phyloP scores from a whole-genome alignment of 2,888 invertebrate species.

The Ashinkailepas kermadecensis region DNA sequence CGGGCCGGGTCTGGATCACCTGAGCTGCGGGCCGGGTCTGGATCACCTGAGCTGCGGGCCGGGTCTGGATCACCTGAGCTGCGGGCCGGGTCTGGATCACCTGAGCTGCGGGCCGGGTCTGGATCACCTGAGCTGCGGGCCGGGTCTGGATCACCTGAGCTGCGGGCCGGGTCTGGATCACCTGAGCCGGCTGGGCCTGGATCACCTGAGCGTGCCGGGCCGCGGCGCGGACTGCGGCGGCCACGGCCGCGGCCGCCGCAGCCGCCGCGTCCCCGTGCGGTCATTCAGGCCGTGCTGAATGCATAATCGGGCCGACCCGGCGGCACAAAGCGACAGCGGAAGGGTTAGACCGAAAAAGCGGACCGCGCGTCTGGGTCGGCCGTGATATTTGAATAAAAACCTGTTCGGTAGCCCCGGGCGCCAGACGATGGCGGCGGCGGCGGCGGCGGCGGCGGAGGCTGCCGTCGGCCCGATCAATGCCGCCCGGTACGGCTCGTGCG shows the following conservation, averaged over 20 bases:
- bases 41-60: neutral
- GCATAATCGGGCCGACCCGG: neutral
- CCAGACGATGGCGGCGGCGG: too few species aligned
- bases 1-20: neutral
- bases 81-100: too few species aligned
- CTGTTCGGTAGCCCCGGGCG: neutral
- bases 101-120: too few species aligned
- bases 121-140: too few species aligned
- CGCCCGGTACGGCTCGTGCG: neutral
- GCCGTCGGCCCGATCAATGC: neutral
- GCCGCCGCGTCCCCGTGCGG: neutral
- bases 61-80: neutral
- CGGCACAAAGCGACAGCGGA: neutral
- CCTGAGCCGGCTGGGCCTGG: neutral
- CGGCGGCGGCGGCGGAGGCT: neutral
- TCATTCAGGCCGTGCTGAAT: conserved; percentile 7
- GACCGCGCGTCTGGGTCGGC: neutral
- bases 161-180: neutral
- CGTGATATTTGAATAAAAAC: conserved; percentile 14
- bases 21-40: neutral
- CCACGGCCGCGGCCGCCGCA: neutral
- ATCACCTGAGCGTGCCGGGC: neutral
- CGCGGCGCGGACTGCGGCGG: neutral
- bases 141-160: neutral
- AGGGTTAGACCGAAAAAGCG: conserved; percentile 10